Conservation (phyloP, 2,888 invertebrate species). For the Nipponacmea schrenckii region DNA sequence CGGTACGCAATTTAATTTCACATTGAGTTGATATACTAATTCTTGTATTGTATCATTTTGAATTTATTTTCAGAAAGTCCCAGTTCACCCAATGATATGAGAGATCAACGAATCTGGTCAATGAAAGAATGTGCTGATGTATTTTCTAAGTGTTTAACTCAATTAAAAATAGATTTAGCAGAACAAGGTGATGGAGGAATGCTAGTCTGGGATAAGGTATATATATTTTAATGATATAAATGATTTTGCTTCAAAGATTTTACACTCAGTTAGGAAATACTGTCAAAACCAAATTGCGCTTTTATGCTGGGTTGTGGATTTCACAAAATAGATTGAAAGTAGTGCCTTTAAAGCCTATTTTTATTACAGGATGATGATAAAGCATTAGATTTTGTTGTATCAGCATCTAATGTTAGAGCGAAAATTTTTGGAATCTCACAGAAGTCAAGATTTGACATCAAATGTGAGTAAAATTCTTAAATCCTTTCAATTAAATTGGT, state of each 20-base stretch:
- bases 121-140: constrained; percentile 79
- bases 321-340: too few species aligned
- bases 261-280: too few species aligned
- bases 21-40: too few species aligned
- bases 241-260: background rate
- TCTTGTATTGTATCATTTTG: background rate
- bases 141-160: constrained; percentile 74
- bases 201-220: constrained; percentile 91
- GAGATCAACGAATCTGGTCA: constrained; percentile 84
- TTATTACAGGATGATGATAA: constrained; percentile 80
- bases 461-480: constrained; percentile 76
- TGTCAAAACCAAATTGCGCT: too few species aligned
- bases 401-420: constrained; percentile 92
- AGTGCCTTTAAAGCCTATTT: background rate
- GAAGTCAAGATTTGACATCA: constrained; percentile 92
- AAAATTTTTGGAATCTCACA: constrained; percentile 87
- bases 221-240: constrained; percentile 6
- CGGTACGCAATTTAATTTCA: too few species aligned
- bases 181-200: constrained; percentile 72
- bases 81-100: constrained; percentile 62
- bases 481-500: too few species aligned
- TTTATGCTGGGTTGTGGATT: too few species aligned
- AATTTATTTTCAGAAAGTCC: constrained; percentile 13
- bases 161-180: constrained; percentile 72
- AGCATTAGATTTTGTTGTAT: constrained; percentile 95